A percentile compares a stretch with the other conserved stretches of the same genome.
These are phyloP conservation scores for Conistra vaccinii DNA, from an alignment of 2,888 invertebrate species.

Conservation along the genomic window DNA sequence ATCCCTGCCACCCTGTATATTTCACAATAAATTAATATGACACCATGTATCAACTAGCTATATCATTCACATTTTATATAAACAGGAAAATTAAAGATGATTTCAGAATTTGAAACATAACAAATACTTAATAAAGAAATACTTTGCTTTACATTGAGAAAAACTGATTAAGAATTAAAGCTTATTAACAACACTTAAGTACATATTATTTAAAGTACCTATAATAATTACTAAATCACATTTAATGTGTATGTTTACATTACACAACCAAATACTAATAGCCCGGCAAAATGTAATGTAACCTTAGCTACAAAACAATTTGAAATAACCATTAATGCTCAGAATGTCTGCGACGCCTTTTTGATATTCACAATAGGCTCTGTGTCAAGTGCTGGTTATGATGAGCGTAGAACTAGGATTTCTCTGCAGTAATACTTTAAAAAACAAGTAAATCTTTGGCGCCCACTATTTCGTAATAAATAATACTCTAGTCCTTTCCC, in stretches of 20 bases:
- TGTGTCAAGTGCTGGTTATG: not conserved
- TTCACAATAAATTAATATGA: slow-evolving; percentile 39
- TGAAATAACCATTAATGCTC: slow-evolving; percentile 7
- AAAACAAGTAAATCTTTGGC: slow-evolving; percentile 56
- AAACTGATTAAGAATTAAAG: slow-evolving; percentile 58
- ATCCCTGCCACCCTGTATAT: too few relatives aligned
- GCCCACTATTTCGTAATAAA: slow-evolving; percentile 29
- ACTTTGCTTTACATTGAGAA: slow-evolving; percentile 23
- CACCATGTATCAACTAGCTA: slow-evolving; percentile 35
- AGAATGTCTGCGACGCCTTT: not conserved
- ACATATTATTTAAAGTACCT: slow-evolving; percentile 53
- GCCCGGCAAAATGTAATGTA: slow-evolving; percentile 18
- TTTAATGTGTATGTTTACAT: slow-evolving; percentile 52
- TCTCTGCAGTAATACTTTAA: slow-evolving; percentile 11
- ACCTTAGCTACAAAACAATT: slow-evolving; percentile 19
- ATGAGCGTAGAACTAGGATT: slow-evolving; percentile 3
- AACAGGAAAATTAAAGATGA: not conserved
- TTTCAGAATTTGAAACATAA: slow-evolving; percentile 10
- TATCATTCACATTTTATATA: not conserved
- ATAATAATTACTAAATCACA: slow-evolving; percentile 59
- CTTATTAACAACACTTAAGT: slow-evolving; percentile 65
- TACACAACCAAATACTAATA: slow-evolving; percentile 59
- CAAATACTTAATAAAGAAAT: slow-evolving; percentile 11
- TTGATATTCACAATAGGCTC: slow-evolving; percentile 3
- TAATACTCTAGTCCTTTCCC: slow-evolving; percentile 38